A percentile compares a stretch with the other conserved stretches of the same genome.
phyloP scores from a whole-genome alignment of 1,140 invertebrate species.

The Uloborus diversus region DNA sequence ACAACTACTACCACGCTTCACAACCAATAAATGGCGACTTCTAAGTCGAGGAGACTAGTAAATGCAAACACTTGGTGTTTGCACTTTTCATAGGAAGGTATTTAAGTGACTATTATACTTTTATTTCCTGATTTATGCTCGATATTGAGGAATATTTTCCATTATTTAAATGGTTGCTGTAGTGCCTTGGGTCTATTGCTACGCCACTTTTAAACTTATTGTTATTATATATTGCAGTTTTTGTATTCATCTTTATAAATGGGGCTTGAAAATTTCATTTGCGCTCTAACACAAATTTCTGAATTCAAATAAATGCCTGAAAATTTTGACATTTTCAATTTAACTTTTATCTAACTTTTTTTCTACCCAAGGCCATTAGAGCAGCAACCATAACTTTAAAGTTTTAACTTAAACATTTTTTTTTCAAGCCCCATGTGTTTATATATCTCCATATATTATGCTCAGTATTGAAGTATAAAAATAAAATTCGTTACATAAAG shows the following conservation, averaged over 20 bases:
- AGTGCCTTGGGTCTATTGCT: conserved; percentile 49
- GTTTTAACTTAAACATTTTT: not conserved
- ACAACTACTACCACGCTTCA: conserved; percentile 33
- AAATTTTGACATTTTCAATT: not conserved
- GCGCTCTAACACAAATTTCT: not conserved
- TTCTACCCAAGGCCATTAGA: conserved; percentile 8
- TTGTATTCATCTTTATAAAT: not conserved
- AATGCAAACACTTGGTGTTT: not conserved
- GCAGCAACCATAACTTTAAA: conserved; percentile 14
- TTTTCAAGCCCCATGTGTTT: conserved; percentile 2
- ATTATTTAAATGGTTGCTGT: conserved; percentile 12
- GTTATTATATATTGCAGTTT: conserved; percentile 14
- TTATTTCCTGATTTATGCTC: not conserved
- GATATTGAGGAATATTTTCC: too few relatives aligned
- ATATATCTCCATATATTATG: not conserved
- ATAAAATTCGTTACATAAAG: not conserved
- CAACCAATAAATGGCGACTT: conserved; percentile 46
- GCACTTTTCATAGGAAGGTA: not conserved
- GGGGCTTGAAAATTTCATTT: conserved; percentile 36
- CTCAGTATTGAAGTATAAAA: not conserved
- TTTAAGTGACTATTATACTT: not conserved
- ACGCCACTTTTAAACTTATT: conserved; percentile 47
- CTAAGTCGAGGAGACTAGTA: not conserved
- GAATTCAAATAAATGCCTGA: not conserved
- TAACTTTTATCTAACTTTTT: not conserved